A percentile compares a stretch with the other conserved stretches of the same genome.
These are phyloP conservation scores for Nomia melanderi DNA, from an alignment of 1,140 invertebrate genomes.

Conservation along the genomic window DNA sequence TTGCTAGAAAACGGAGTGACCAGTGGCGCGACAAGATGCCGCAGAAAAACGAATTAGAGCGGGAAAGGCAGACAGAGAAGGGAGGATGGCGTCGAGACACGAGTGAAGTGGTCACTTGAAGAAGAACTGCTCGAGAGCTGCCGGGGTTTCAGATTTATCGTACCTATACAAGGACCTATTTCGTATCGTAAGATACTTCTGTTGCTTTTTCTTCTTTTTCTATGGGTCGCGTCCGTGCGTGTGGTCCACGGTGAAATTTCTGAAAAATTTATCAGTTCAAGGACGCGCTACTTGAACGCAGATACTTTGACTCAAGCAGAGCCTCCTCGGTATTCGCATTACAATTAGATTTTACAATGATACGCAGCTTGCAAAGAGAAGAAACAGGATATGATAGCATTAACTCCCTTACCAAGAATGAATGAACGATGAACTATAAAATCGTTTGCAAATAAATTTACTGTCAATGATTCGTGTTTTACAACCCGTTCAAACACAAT, in stretches of 20 bases:
- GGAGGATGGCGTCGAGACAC: constrained; percentile 59
- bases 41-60: constrained; percentile 10
- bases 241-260: constrained; percentile 26
- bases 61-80: neutral
- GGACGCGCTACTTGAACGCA: neutral
- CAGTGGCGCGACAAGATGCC: neutral
- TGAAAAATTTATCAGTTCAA: neutral
- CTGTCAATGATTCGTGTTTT: too few relatives aligned
- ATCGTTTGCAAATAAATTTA: too few relatives aligned
- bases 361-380: neutral
- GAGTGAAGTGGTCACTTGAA: constrained; percentile 73
- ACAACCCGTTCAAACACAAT: too few relatives aligned
- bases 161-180: constrained; percentile 62
- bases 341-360: neutral
- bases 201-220: constrained; percentile 32
- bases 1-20: neutral
- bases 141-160: constrained; percentile 65
- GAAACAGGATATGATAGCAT: too few relatives aligned
- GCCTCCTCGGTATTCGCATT: neutral
- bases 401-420: too few relatives aligned
- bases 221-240: constrained; percentile 21
- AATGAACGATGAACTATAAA: too few relatives aligned
- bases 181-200: constrained; percentile 53
- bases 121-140: constrained; percentile 65
- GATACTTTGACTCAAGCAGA: neutral